Percentiles rank a stretch among this genome's conserved stretches.
Conservation (phyloP, 2,888 invertebrate genomes). For the Lymantria monacha region DNA sequence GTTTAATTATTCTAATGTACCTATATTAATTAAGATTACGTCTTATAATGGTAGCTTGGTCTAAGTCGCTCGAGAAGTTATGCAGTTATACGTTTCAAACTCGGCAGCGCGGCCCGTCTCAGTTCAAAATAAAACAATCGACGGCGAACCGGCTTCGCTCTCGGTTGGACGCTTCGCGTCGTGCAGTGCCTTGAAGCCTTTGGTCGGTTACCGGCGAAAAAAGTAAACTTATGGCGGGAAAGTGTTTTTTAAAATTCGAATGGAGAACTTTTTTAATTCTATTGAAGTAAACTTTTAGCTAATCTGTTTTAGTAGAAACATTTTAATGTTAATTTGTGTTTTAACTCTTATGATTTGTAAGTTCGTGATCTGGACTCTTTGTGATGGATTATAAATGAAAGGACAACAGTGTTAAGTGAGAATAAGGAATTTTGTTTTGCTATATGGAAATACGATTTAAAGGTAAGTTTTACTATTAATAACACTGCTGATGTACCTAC, state of each 20-base stretch:
- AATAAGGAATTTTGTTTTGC: conserved; percentile 22
- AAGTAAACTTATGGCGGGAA: conserved; percentile 65
- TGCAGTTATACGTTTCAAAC: conserved; percentile 29
- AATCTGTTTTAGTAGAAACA: background rate
- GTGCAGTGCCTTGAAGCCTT: conserved; percentile 19
- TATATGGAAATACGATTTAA: background rate
- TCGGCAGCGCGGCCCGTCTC: conserved; percentile 30
- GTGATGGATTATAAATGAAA: conserved; percentile 44
- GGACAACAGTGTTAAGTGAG: conserved; percentile 16
- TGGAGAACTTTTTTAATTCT: background rate
- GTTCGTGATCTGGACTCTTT: conserved; percentile 42
- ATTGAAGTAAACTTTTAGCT: background rate
- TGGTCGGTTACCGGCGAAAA: conserved; percentile 37
- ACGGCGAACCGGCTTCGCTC: conserved; percentile 73
- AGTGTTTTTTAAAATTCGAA: conserved; percentile 17
- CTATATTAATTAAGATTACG: too few relatives aligned
- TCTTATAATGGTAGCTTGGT: too few relatives aligned
- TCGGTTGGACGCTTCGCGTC: conserved; percentile 61
- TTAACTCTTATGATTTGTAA: conserved; percentile 5
- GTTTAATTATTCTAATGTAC: too few relatives aligned
- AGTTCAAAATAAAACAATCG: conserved; percentile 69
- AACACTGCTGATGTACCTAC: conserved; percentile 2
- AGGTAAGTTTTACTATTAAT: conserved; percentile 10
- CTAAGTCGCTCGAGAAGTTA: too few relatives aligned
- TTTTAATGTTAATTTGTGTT: background rate